These are phyloP conservation scores for Drosophila silvestris DNA, from an alignment of 2,888 invertebrate species.

Conservation along the genomic window DNA sequence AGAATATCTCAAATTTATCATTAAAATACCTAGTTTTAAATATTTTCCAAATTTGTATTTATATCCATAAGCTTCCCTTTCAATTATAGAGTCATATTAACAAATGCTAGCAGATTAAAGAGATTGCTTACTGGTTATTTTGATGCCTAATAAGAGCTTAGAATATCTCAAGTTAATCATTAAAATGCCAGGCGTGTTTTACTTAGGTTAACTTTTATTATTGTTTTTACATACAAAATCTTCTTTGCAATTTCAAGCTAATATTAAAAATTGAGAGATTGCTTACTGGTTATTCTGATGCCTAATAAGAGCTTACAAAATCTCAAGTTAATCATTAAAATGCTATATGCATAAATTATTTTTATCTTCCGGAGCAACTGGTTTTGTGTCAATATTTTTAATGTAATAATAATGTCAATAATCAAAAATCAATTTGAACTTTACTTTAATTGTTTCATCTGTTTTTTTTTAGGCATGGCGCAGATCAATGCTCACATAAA, in stretches of 20 bases:
- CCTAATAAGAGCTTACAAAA: neutral
- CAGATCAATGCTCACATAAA: slow-evolving; percentile 98
- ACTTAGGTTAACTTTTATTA: neutral
- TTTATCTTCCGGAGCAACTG: neutral
- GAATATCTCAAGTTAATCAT: neutral
- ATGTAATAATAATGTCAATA: neutral
- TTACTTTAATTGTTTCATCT: neutral
- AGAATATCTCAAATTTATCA: neutral
- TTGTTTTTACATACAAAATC: neutral
- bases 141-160: neutral
- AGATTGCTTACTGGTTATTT: neutral
- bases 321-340: neutral
- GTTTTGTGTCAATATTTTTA: neutral
- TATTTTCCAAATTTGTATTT: neutral
- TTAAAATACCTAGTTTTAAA: neutral
- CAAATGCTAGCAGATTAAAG: neutral
- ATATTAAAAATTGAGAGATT: neutral
- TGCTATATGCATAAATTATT: neutral
- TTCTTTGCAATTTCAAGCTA: neutral
- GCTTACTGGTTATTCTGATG: neutral
- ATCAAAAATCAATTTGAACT: neutral
- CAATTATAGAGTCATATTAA: neutral
- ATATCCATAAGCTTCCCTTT: neutral
- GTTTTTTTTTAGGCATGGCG: slow-evolving; percentile 87
- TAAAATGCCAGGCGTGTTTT: neutral